Evolutionary conservation across 2,113 vertebrate species (phyloP).

Genomic region (Cnemophilus loriae): DNA sequence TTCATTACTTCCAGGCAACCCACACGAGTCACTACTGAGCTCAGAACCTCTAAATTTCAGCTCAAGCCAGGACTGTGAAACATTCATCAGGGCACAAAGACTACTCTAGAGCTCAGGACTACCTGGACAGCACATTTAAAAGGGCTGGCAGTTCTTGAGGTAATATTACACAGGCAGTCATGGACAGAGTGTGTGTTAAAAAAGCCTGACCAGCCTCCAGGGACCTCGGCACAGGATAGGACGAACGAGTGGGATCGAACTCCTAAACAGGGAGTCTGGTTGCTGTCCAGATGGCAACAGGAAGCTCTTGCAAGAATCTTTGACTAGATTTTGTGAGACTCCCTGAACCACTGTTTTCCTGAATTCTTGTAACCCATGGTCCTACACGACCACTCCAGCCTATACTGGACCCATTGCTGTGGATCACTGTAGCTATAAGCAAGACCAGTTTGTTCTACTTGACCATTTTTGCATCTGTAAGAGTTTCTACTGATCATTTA

Average conservation of each 20-base stretch:
- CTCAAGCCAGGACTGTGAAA: neutral
- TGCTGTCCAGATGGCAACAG: neutral
- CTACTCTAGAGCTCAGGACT: neutral
- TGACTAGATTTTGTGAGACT: too few relatives aligned
- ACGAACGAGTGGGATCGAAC: neutral
- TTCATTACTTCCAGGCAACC: neutral
- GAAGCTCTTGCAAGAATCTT: neutral
- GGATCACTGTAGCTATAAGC: neutral
- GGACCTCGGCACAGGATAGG: neutral
- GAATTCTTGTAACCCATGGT: neutral
- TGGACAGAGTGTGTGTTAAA: neutral
- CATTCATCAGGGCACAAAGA: neutral
- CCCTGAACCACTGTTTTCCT: neutral
- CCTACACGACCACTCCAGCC: neutral
- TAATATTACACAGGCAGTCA: neutral
- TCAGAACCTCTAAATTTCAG: neutral
- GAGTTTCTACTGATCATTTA: neutral
- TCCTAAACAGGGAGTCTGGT: neutral
- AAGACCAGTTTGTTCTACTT: neutral
- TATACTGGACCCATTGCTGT: neutral
- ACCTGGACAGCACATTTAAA: neutral
- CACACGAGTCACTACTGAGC: rapidly evolving
- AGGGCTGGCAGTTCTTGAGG: neutral
- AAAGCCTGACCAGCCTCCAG: neutral
- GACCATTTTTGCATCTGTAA: neutral